A percentile compares a stretch with the other conserved stretches of the same genome.
Conservation (phyloP, 2,888 invertebrate species). For the Helleia helle region DNA sequence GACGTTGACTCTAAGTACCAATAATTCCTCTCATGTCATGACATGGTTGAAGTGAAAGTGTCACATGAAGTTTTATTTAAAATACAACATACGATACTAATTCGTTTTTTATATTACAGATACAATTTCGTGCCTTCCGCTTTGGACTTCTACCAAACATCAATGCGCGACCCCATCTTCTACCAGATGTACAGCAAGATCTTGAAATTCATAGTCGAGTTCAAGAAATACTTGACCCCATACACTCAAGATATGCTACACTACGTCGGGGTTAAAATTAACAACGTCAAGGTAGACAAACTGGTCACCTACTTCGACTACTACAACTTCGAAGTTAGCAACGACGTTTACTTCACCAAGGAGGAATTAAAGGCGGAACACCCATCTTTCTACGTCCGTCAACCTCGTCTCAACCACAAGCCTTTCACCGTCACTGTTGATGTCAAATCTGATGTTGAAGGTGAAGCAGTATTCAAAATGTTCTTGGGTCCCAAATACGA, state of each 20-base stretch:
- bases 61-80: too few relatives aligned
- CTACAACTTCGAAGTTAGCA: conserved; percentile 76
- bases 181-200: conserved; percentile 79
- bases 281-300: conserved; percentile 74
- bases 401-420: conserved; percentile 81
- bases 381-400: conserved; percentile 71
- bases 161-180: conserved; percentile 81
- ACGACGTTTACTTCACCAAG: conserved; percentile 47
- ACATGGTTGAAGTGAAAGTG: too few relatives aligned
- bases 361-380: conserved; percentile 44
- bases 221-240: conserved; percentile 71
- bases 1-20: too few relatives aligned
- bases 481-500: conserved; percentile 83
- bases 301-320: conserved; percentile 79
- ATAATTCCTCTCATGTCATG: too few relatives aligned
- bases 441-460: conserved; percentile 73
- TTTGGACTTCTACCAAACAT: conserved; percentile 77
- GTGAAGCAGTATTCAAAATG: conserved; percentile 74
- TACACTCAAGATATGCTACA: conserved; percentile 73
- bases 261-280: conserved; percentile 76
- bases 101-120: conserved; percentile 30
- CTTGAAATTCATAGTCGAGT: conserved; percentile 70
- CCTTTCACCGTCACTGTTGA: conserved; percentile 76
- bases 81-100: neutral
- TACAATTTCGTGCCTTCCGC: conserved; percentile 68